These are phyloP conservation scores for Heteropelma amictum DNA, from an alignment of 2,888 invertebrate species.

Conservation along the genomic window DNA sequence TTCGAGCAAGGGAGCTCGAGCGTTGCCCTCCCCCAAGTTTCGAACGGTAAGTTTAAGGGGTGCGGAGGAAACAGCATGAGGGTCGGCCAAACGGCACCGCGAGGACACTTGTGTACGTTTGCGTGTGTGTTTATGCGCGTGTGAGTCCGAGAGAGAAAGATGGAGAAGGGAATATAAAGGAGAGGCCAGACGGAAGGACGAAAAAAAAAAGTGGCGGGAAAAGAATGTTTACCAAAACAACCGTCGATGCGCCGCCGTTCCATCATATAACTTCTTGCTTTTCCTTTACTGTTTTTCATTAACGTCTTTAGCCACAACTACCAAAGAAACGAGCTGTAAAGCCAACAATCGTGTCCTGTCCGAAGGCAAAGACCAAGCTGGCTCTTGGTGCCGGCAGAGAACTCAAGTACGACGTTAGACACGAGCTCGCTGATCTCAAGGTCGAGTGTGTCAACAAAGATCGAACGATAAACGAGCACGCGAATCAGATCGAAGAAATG, in stretches of 20 bases:
- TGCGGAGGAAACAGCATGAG: not conserved
- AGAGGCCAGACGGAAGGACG: too few species aligned
- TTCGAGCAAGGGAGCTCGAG: conserved; percentile 64
- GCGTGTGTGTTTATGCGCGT: too few species aligned
- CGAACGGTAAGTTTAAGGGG: conserved; percentile 64
- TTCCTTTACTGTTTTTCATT: too few species aligned
- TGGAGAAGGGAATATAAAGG: not conserved
- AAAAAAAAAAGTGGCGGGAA: too few species aligned
- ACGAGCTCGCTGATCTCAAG: conserved; percentile 72
- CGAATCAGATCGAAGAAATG: conserved; percentile 70
- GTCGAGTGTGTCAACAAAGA: conserved; percentile 73
- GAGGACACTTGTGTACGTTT: too few species aligned
- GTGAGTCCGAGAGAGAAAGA: too few species aligned
- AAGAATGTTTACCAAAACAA: too few species aligned
- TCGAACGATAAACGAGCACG: conserved; percentile 72
- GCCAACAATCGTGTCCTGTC: conserved; percentile 52
- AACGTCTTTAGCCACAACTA: conserved; percentile 68
- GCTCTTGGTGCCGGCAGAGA: conserved; percentile 50
- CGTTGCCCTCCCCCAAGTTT: conserved; percentile 57
- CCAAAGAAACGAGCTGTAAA: conserved; percentile 66
- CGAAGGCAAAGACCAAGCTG: conserved; percentile 63
- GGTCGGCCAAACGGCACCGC: not conserved
- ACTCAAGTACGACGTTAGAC: conserved; percentile 64
- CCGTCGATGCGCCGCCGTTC: too few species aligned
- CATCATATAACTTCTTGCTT: too few species aligned